Evolutionary conservation across 2,113 vertebrate species (phyloP).

Genomic region (Pontoporia blainvillei): DNA sequence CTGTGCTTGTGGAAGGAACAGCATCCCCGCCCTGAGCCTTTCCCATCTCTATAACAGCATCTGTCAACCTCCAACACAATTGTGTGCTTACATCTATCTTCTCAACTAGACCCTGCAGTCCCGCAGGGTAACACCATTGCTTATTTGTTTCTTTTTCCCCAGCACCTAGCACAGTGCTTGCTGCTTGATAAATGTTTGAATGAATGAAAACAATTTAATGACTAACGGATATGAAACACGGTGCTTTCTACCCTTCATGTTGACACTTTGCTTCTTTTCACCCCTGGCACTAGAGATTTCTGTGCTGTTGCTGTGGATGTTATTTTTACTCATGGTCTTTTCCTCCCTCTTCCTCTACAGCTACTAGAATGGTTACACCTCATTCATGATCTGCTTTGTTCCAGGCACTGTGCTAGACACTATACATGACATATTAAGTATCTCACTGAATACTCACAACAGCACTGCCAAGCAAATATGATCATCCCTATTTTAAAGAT

Average conservation of each 20-base stretch:
- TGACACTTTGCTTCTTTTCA: background rate
- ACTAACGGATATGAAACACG: background rate
- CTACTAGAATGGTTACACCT: background rate
- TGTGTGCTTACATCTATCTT: constrained; percentile 18
- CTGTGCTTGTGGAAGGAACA: background rate
- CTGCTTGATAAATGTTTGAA: constrained; percentile 12
- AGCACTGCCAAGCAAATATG: background rate
- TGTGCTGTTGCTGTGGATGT: background rate
- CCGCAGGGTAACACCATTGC: background rate
- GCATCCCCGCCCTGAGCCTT: background rate
- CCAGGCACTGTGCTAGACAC: background rate
- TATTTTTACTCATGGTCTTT: background rate
- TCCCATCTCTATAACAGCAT: background rate
- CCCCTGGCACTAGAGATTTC: background rate
- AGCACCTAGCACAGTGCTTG: background rate
- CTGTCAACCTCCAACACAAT: background rate
- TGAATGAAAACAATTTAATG: constrained; percentile 45
- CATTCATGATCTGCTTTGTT: background rate
- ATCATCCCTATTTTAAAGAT: background rate
- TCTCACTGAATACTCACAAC: background rate
- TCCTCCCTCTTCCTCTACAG: background rate
- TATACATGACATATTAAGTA: background rate
- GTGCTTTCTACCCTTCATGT: background rate
- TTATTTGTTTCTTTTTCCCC: constrained; percentile 5
- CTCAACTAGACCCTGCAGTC: background rate